Conservation (phyloP, 2,888 invertebrate species). For the Aspidapion aeneum region DNA sequence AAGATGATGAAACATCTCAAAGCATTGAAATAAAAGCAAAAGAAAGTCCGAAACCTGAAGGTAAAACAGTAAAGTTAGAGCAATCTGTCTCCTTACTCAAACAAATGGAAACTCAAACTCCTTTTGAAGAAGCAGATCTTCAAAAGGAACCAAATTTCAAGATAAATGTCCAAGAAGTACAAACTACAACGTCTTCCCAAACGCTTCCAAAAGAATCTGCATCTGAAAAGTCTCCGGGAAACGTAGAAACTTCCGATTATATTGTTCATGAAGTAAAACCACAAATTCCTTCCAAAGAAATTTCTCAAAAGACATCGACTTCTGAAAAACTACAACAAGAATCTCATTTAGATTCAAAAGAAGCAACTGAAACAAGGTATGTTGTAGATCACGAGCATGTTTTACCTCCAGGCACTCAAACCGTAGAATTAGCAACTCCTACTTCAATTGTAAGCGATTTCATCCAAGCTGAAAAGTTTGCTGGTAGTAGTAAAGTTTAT, state of each 20-base stretch:
- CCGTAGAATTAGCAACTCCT: constrained; percentile 24
- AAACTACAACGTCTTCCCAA: too few species aligned
- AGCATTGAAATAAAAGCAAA: constrained; percentile 3
- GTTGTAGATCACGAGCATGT: constrained; percentile 39
- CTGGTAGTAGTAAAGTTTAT: constrained; percentile 38
- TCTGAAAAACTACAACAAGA: constrained; percentile 4
- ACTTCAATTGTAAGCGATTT: constrained; percentile 29
- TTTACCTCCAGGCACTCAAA: constrained; percentile 33
- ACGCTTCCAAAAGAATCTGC: too few species aligned
- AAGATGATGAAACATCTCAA: constrained; percentile 5
- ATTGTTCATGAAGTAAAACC: constrained; percentile 1
- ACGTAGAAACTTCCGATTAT: constrained; percentile 18
- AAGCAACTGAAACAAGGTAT: constrained; percentile 44
- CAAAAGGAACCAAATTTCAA: too few species aligned
- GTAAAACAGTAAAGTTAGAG: background rate
- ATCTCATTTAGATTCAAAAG: constrained; percentile 35
- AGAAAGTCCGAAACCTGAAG: background rate
- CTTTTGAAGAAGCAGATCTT: too few species aligned
- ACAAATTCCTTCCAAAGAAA: constrained; percentile 8
- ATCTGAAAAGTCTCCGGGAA: constrained; percentile 9
- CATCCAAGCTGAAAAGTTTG: constrained; percentile 35
- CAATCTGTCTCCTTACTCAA: background rate
- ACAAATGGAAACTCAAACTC: too few species aligned
- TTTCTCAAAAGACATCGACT: background rate
- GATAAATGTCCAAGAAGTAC: too few species aligned